Conservation (phyloP, 2,797 vertebrate species). For the Fundulus diaphanus region DNA sequence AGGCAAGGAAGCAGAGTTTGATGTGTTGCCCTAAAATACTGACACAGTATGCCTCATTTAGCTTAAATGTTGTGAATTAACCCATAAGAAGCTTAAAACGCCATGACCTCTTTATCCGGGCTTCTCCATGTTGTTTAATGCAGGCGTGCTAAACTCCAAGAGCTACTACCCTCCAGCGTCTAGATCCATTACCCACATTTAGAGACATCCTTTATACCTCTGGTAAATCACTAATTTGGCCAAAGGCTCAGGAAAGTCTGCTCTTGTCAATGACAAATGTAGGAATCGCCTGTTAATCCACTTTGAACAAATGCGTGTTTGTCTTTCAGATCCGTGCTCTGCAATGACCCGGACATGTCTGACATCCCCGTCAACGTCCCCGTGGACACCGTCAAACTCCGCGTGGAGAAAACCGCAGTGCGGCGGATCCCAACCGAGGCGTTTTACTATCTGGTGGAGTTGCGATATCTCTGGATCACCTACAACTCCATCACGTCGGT, state of each 20-base stretch:
- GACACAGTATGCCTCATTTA: neutral
- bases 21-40: neutral
- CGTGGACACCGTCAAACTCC: slow-evolving; percentile 90
- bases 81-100: neutral
- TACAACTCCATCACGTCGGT: slow-evolving; percentile 90
- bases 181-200: neutral
- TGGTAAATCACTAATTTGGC: neutral
- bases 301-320: slow-evolving; percentile 13
- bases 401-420: slow-evolving; percentile 92
- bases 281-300: neutral
- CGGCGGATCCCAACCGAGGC: slow-evolving; percentile 88
- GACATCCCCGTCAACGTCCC: slow-evolving; percentile 93
- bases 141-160: neutral
- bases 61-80: neutral
- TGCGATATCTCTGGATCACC: slow-evolving; percentile 93
- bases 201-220: neutral
- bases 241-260: neutral
- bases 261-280: neutral
- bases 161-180: too few relatives aligned
- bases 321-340: slow-evolving; percentile 88
- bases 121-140: neutral
- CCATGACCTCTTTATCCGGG: neutral
- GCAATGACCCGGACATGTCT: slow-evolving; percentile 94
- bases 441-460: slow-evolving; percentile 94
- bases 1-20: neutral